These are phyloP conservation scores for Boulengeromyrus knoepffleri DNA, from an alignment of 2,113 vertebrate genomes.

Conservation along the genomic window DNA sequence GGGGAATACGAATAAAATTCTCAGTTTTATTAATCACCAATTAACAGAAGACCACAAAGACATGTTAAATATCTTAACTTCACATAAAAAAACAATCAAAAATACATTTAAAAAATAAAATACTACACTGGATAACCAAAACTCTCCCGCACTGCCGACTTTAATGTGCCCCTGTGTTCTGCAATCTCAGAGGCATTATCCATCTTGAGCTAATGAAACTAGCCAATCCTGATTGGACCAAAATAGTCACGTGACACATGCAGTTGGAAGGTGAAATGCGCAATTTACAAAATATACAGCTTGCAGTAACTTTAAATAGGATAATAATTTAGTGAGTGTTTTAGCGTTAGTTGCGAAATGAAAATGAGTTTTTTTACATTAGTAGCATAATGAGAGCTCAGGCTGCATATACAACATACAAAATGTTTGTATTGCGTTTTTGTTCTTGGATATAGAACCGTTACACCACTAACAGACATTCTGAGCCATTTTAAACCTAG, in stretches of 20 bases:
- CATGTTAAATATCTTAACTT: neutral
- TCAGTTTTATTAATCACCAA: neutral
- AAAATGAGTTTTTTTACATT: neutral
- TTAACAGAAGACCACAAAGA: neutral
- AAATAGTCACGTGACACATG: neutral
- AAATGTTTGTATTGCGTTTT: neutral
- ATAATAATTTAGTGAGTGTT: neutral
- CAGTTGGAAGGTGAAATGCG: neutral
- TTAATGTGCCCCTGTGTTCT: neutral
- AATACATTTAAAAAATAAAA: neutral
- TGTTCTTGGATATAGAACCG: neutral
- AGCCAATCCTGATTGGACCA: neutral
- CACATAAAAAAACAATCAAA: neutral
- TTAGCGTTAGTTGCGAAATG: neutral
- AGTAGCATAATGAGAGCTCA: neutral
- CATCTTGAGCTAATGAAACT: neutral
- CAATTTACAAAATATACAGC: neutral
- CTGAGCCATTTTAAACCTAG: neutral
- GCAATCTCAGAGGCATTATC: neutral
- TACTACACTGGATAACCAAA: neutral
- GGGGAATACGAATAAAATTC: neutral
- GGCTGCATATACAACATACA: neutral
- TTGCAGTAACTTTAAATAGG: neutral
- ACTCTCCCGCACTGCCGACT: neutral
- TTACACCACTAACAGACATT: neutral